A percentile compares a stretch with the other conserved stretches of the same genome.
Conservation (phyloP, 1,140 invertebrate species). For the Hylaeus volcanicus region DNA sequence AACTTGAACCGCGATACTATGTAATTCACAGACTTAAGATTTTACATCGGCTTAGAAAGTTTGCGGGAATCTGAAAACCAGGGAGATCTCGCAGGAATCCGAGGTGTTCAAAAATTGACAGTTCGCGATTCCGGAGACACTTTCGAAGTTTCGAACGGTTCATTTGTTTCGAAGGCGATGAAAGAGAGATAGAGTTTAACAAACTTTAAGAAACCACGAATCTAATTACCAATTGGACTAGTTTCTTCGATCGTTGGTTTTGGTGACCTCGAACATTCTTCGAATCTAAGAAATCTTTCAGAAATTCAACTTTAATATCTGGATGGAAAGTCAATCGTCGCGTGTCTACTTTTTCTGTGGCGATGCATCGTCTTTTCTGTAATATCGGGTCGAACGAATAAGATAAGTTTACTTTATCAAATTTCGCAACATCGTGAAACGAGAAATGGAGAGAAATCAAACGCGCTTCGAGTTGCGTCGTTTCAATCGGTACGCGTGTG, state of each 20-base stretch:
- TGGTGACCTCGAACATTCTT: too few relatives aligned
- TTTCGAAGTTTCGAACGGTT: background rate
- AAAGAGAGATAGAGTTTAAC: too few relatives aligned
- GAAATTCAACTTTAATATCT: too few relatives aligned
- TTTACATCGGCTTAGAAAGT: slow-evolving; percentile 45
- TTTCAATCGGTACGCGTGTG: slow-evolving; percentile 1
- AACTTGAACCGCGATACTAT: background rate
- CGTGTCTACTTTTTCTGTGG: too few relatives aligned
- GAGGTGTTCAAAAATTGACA: slow-evolving; percentile 27
- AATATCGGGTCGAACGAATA: background rate
- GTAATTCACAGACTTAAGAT: slow-evolving; percentile 44
- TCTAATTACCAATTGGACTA: background rate
- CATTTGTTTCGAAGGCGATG: background rate
- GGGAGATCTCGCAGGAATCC: background rate
- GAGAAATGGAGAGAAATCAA: background rate
- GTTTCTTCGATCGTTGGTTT: background rate
- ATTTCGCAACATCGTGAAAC: too few relatives aligned
- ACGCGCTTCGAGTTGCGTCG: background rate
- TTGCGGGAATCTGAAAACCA: slow-evolving; percentile 10
- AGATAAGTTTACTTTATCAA: background rate
- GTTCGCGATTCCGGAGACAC: background rate
- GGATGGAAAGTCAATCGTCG: too few relatives aligned
- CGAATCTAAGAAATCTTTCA: too few relatives aligned
- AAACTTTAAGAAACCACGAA: background rate
- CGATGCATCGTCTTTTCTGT: too few relatives aligned